Conservation (phyloP, 2,113 vertebrate genomes). For the Oncorhynchus tshawytscha region DNA sequence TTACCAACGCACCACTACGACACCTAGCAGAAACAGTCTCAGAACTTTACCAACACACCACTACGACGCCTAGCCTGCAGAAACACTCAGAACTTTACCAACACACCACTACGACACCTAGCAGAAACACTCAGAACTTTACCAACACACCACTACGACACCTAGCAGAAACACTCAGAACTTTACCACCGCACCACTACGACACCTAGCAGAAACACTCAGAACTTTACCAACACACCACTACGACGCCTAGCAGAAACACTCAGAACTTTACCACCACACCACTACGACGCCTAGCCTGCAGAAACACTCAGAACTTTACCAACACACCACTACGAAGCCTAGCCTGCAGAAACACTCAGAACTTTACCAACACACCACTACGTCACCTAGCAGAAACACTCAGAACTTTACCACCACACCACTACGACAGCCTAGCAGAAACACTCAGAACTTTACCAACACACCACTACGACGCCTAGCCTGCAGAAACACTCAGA, state of each 20-base stretch:
- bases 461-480: background rate
- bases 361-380: background rate
- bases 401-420: too few species aligned
- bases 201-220: too few species aligned
- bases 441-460: too few species aligned
- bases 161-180: fast-evolving
- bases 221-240: background rate
- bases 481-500: too few species aligned
- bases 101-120: background rate
- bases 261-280: background rate
- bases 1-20: background rate
- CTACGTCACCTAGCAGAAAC: fast-evolving
- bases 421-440: background rate
- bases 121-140: fast-evolving
- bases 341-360: fast-evolving
- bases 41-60: background rate
- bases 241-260: fast-evolving
- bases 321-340: background rate
- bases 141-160: background rate
- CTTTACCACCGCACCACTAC: background rate
- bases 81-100: too few species aligned
- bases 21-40: fast-evolving
- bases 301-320: fast-evolving
- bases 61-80: background rate
- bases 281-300: background rate